phyloP scores from a whole-genome alignment of 2,888 invertebrate species.

The Anarsia innoxiella region DNA sequence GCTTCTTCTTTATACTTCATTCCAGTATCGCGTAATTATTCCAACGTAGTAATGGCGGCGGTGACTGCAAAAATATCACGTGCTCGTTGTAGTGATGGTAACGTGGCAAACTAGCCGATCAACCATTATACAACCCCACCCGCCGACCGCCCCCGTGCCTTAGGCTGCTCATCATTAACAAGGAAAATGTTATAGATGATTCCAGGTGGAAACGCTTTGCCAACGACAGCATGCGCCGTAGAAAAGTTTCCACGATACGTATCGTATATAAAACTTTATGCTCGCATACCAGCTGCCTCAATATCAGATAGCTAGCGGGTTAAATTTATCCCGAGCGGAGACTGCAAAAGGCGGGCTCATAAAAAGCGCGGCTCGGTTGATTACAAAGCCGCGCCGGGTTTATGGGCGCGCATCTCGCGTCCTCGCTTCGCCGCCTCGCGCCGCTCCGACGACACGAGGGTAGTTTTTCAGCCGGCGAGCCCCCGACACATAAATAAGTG shows the following conservation, averaged over 20 bases:
- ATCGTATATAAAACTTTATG: slow-evolving; percentile 24
- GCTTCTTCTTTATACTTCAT: too few relatives aligned
- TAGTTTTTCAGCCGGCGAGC: slow-evolving; percentile 65
- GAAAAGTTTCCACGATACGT: slow-evolving; percentile 7
- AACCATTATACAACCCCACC: slow-evolving; percentile 11
- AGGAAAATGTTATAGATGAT: slow-evolving; percentile 20
- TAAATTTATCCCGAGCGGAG: slow-evolving; percentile 58
- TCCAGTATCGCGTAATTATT: too few relatives aligned
- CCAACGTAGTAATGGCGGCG: too few relatives aligned
- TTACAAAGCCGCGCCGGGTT: slow-evolving; percentile 61
- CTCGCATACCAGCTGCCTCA: slow-evolving; percentile 28
- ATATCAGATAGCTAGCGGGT: slow-evolving; percentile 52
- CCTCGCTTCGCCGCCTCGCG: slow-evolving; percentile 29
- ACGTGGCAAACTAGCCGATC: slow-evolving; percentile 22
- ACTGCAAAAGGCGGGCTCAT: slow-evolving; percentile 60
- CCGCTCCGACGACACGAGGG: slow-evolving; percentile 51
- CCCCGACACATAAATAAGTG: slow-evolving; percentile 70
- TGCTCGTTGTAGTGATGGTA: slow-evolving; percentile 38
- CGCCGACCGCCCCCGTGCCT: slow-evolving; percentile 10
- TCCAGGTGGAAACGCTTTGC: slow-evolving; percentile 12
- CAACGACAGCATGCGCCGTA: slow-evolving; percentile 10
- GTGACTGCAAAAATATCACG: slow-evolving; percentile 37
- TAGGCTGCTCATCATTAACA: slow-evolving; percentile 23
- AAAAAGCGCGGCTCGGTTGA: slow-evolving; percentile 68
- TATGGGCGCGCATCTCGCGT: slow-evolving; percentile 47